phyloP scores from a whole-genome alignment of 2,113 vertebrate species.

The Martes martes region DNA sequence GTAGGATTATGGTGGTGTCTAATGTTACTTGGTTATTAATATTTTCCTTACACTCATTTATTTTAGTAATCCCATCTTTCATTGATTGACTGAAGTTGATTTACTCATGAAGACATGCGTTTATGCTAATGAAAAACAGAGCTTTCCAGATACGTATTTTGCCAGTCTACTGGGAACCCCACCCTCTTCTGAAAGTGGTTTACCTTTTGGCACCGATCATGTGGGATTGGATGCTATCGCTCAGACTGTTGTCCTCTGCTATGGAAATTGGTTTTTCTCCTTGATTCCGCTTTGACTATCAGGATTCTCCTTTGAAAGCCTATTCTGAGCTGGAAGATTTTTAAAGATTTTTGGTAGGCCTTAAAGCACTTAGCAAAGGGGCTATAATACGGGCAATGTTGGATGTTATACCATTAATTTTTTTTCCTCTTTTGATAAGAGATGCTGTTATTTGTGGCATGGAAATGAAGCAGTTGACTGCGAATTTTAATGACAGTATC shows the following conservation, averaged over 20 bases:
- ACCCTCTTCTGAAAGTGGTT: not conserved
- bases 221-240: fast-evolving
- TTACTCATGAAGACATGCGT: not conserved
- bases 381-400: not conserved
- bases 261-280: not conserved
- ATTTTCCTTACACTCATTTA: conserved; percentile 5
- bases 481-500: not conserved
- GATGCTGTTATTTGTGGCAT: not conserved
- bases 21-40: conserved; percentile 34
- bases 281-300: not conserved
- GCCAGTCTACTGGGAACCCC: not conserved
- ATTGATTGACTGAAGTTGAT: not conserved
- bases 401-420: not conserved
- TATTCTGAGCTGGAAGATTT: not conserved
- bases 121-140: not conserved
- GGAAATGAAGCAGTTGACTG: not conserved
- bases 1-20: not conserved
- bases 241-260: not conserved
- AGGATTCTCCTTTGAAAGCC: not conserved
- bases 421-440: not conserved
- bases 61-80: conserved; percentile 22
- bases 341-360: not conserved
- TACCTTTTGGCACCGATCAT: not conserved
- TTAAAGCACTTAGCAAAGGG: not conserved
- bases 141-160: not conserved